Percentiles rank a stretch among this genome's conserved stretches.
These are phyloP conservation scores for Ptiloglossa arizonensis DNA, from an alignment of 1,140 invertebrate species.

Conservation along the genomic window DNA sequence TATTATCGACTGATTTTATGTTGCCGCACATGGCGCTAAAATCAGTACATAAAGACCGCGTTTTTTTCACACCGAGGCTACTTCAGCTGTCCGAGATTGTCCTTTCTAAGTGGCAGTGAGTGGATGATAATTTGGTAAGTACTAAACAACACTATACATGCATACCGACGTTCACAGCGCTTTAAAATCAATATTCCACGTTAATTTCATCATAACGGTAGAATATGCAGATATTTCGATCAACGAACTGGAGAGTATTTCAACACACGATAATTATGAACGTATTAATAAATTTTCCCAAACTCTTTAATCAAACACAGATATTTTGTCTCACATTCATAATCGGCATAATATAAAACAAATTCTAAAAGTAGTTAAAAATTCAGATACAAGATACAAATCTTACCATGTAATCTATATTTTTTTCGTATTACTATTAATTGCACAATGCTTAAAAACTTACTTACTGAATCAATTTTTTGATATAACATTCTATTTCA, in stretches of 20 bases:
- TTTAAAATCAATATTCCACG: neutral
- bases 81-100: neutral
- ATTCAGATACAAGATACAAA: slow-evolving; percentile 21
- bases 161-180: no score
- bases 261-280: slow-evolving; percentile 4
- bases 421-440: neutral
- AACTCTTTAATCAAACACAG: slow-evolving; percentile 4
- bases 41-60: slow-evolving; percentile 1
- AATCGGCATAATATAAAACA: slow-evolving; percentile 1
- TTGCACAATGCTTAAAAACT: slow-evolving; percentile 1
- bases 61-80: neutral
- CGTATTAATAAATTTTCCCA: neutral
- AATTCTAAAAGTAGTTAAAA: neutral
- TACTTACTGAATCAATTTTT: neutral
- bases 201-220: neutral
- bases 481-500: neutral
- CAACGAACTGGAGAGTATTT: slow-evolving; percentile 3
- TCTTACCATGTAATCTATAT: neutral
- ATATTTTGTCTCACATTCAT: neutral
- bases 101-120: neutral
- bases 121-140: neutral
- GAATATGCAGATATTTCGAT: neutral
- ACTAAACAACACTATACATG: neutral
- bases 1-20: neutral
- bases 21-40: neutral